A percentile compares a stretch with the other conserved stretches of the same genome.
phyloP scores from a whole-genome alignment of 1,140 invertebrate species.

The Choristoneura fumiferana region DNA sequence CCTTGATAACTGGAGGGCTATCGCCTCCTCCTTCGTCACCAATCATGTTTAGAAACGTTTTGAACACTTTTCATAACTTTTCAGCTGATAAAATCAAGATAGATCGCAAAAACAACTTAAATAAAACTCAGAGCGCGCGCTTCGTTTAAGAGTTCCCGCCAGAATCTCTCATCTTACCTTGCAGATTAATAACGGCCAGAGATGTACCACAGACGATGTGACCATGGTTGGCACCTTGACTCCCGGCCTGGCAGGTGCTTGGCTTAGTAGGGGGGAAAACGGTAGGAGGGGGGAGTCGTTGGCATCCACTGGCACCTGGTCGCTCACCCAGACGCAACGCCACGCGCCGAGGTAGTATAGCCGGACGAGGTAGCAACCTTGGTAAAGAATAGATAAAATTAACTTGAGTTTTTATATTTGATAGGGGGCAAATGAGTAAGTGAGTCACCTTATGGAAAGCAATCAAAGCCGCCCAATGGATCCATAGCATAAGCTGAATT shows the following conservation, averaged over 20 bases:
- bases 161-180: constrained; percentile 38
- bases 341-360: constrained; percentile 63
- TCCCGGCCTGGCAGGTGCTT: constrained; percentile 23
- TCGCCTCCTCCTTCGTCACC: too few relatives aligned
- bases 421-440: too few relatives aligned
- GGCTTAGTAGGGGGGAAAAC: constrained; percentile 48
- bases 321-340: constrained; percentile 67
- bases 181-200: constrained; percentile 63
- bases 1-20: too few relatives aligned
- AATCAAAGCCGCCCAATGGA: too few relatives aligned
- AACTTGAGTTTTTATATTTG: neutral
- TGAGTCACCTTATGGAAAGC: too few relatives aligned
- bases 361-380: constrained; percentile 66
- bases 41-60: too few relatives aligned
- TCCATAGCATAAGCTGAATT: too few relatives aligned
- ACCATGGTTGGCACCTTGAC: constrained; percentile 23
- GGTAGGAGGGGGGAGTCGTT: constrained; percentile 55
- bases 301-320: constrained; percentile 60
- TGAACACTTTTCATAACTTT: too few relatives aligned
- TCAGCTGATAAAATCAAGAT: too few relatives aligned
- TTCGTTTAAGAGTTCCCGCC: too few relatives aligned
- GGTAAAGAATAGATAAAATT: neutral
- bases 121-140: too few relatives aligned
- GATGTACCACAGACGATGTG: constrained; percentile 35
- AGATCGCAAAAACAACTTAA: too few relatives aligned